These are phyloP conservation scores for Synanthedon tipuliformis DNA, from an alignment of 2,888 invertebrate species.

Conservation along the genomic window DNA sequence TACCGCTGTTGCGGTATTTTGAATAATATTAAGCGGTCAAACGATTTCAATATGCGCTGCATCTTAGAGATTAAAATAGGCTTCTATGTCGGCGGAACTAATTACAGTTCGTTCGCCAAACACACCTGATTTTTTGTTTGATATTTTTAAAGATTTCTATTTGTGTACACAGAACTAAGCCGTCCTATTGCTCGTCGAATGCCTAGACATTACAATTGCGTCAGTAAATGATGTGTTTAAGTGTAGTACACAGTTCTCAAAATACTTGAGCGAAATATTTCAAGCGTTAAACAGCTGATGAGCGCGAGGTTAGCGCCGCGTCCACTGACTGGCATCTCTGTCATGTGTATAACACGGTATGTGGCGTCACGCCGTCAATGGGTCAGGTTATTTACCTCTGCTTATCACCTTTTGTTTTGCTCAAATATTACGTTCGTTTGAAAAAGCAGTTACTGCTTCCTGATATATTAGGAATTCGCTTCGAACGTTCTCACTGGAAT, in stretches of 20 bases:
- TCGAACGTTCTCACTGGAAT: constrained; percentile 2
- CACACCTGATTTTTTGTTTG: background rate
- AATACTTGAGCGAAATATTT: constrained; percentile 42
- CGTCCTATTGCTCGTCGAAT: constrained; percentile 2
- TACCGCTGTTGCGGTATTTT: constrained; percentile 65
- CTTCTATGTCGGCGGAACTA: constrained; percentile 41
- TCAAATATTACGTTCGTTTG: constrained; percentile 42
- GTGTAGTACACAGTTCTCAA: constrained; percentile 25
- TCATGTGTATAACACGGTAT: constrained; percentile 5
- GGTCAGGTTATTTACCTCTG: constrained; percentile 66
- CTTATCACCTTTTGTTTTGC: constrained; percentile 70
- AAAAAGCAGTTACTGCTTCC: constrained; percentile 31
- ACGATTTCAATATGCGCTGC: constrained; percentile 47
- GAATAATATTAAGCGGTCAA: constrained; percentile 58
- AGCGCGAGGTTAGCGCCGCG: constrained; percentile 19
- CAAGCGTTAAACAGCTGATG: constrained; percentile 51
- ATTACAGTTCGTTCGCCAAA: constrained; percentile 1
- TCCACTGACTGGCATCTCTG: constrained; percentile 8
- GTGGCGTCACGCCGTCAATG: constrained; percentile 55
- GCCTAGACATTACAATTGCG: background rate
- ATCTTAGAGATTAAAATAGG: constrained; percentile 24
- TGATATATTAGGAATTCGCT: constrained; percentile 4
- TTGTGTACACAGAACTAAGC: background rate
- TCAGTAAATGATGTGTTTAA: no score
- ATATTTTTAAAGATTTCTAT: no score